Percentiles rank a stretch among this genome's conserved stretches.
These are phyloP conservation scores for Emydura subglobosa DNA, from an alignment of 2,113 vertebrate species.

Conservation along the genomic window DNA sequence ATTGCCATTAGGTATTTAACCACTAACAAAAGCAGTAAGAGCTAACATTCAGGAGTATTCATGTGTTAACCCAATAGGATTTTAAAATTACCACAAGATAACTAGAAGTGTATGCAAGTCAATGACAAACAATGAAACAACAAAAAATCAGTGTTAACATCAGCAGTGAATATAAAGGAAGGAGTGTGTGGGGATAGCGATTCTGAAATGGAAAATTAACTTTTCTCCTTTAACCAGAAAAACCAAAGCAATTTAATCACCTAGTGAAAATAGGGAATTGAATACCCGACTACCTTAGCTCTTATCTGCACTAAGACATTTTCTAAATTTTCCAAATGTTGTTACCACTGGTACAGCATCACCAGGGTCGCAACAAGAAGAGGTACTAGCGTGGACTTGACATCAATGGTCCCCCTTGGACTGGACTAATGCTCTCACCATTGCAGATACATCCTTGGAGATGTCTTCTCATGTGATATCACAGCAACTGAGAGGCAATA, in stretches of 20 bases:
- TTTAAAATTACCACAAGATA: neutral
- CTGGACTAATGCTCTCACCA: neutral
- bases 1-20: neutral
- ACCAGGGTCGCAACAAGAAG: neutral
- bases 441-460: neutral
- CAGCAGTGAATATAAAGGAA: neutral
- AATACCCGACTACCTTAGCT: neutral
- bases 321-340: neutral
- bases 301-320: neutral
- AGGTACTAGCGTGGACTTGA: neutral
- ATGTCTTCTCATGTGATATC: neutral
- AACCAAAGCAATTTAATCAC: neutral
- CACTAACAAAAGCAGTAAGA: neutral
- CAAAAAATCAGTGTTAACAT: neutral
- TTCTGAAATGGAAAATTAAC: neutral
- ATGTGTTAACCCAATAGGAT: neutral
- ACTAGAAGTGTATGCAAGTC: neutral
- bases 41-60: neutral
- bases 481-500: neutral
- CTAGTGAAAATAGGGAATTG: fast-evolving
- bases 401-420: neutral
- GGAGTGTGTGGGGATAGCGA: neutral
- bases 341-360: neutral
- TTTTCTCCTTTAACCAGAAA: neutral
- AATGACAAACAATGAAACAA: neutral